Evolutionary conservation across 2,888 invertebrate species (phyloP), one percentile per base, ranked within the genome.

Genomic region (Dorcus hopei): DNA sequence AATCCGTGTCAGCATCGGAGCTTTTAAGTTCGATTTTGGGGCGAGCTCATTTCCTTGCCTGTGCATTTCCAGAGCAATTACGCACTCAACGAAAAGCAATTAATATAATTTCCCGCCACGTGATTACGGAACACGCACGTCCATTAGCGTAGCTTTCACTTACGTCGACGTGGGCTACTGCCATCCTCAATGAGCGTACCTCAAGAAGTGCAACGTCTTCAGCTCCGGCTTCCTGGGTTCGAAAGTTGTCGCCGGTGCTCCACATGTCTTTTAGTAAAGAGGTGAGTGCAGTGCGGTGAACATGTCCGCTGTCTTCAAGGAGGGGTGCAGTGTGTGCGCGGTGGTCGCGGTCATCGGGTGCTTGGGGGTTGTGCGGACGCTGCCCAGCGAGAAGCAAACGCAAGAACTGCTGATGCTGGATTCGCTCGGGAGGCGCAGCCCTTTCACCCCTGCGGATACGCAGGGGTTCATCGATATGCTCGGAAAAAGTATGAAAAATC

Each of bases 391-490:
- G 70, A 83, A 87, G 65, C 90, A 90, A 71, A 89, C 91, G 63
- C 89, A 91, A 70, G 91, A 91, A 67, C 82, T 90, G 62, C 79
- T 91, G 62, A 78, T 91, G 48, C 77, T 91, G 70, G 90, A 90
- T 61, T 88, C 89, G 0, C 75, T 91, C 47, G 88, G 87, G 1
- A 83, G 89, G 53, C 83, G 89, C 65, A 82, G 83, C 5, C 81
- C 84, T 8, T 79, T 84, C 59, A 80, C 83, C 11, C 77, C 79
- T 26, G 75, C 80, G 16, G 83, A 84, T 56, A 81, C 82, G 61
- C 86, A 90, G 68, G 85, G 87, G 69, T 86, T 93, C 62, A 89
- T 92, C 84, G 91, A 92, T 76, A 87, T 92, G 82, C 80, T 93
- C 71, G 90, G 91, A 62, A 87, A 91, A 86, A 92, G 92, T 92